Conservation (phyloP, 1,140 invertebrate genomes). For the Frieseomelitta varia region DNA sequence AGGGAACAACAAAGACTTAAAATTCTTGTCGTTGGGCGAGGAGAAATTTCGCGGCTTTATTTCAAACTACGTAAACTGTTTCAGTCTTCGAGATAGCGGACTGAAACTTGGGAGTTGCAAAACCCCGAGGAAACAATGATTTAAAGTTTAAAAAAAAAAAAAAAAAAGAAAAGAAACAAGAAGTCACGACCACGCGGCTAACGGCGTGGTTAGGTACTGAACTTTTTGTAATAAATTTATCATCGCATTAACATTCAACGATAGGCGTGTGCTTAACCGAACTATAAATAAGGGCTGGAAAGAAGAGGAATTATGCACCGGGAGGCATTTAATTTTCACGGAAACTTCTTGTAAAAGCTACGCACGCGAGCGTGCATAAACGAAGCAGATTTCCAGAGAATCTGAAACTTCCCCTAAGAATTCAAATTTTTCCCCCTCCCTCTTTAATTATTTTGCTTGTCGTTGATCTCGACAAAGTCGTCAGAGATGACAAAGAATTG, state of each 20-base stretch:
- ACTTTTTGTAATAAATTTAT: conserved; percentile 36
- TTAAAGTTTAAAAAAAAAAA: not conserved
- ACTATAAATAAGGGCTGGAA: conserved; percentile 38
- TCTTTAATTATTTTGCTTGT: not conserved
- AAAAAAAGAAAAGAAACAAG: too few relatives aligned
- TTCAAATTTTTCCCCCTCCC: not conserved
- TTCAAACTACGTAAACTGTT: not conserved
- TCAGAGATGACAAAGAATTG: not conserved
- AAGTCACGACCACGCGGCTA: not conserved
- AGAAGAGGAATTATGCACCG: conserved; percentile 37
- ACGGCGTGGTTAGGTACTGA: not conserved
- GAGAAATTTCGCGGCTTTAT: not conserved
- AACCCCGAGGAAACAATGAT: not conserved
- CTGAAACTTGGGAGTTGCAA: not conserved
- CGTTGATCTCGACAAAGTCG: not conserved
- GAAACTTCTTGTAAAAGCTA: conserved; percentile 23
- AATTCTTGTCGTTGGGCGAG: not conserved
- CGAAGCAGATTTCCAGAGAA: conserved; percentile 28
- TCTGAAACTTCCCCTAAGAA: conserved; percentile 23
- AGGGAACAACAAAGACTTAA: too few relatives aligned
- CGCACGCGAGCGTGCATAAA: conserved; percentile 27
- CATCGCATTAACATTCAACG: conserved; percentile 41
- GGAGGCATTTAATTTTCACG: conserved; percentile 37
- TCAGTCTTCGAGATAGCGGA: not conserved
- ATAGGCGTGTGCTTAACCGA: conserved; percentile 25